Percentiles rank a stretch among this genome's conserved stretches.
phyloP scores from a whole-genome alignment of 2,113 vertebrate species.

The Chamaetylas fuelleborni region DNA sequence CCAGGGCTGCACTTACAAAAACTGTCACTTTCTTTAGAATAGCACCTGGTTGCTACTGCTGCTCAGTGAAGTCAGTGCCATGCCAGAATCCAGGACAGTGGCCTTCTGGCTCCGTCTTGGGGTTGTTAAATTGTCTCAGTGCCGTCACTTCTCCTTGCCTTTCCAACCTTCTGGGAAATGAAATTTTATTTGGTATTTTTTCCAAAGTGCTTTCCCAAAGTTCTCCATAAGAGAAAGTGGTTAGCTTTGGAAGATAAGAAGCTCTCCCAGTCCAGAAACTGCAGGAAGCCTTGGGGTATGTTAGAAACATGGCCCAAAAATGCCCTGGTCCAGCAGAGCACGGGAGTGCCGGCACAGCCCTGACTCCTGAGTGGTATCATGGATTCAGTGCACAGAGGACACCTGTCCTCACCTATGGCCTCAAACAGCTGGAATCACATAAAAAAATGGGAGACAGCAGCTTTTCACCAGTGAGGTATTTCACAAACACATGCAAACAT shows the following conservation, averaged over 20 bases:
- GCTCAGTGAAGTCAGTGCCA: not conserved
- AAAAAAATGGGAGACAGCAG: not conserved
- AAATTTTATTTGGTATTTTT: not conserved
- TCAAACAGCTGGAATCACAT: not conserved
- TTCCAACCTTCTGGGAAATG: not conserved
- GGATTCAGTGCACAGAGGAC: not conserved
- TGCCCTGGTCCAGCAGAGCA: not conserved
- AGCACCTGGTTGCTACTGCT: not conserved
- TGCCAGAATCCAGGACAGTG: fast-evolving
- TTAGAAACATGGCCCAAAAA: not conserved
- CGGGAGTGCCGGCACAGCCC: fast-evolving
- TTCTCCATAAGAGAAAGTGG: not conserved
- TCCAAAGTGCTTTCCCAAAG: not conserved
- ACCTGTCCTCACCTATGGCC: not conserved
- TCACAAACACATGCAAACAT: not conserved
- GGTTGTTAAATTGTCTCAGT: not conserved
- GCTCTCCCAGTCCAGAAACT: not conserved
- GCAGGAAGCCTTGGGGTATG: not conserved
- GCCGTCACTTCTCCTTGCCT: not conserved
- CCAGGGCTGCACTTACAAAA: not conserved
- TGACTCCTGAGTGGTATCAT: fast-evolving
- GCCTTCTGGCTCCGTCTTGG: not conserved
- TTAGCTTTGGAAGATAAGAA: not conserved
- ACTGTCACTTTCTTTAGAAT: not conserved
- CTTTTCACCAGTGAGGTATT: not conserved